Conservation (phyloP, 2,797 vertebrate species). For the Epinephelus coioides region DNA sequence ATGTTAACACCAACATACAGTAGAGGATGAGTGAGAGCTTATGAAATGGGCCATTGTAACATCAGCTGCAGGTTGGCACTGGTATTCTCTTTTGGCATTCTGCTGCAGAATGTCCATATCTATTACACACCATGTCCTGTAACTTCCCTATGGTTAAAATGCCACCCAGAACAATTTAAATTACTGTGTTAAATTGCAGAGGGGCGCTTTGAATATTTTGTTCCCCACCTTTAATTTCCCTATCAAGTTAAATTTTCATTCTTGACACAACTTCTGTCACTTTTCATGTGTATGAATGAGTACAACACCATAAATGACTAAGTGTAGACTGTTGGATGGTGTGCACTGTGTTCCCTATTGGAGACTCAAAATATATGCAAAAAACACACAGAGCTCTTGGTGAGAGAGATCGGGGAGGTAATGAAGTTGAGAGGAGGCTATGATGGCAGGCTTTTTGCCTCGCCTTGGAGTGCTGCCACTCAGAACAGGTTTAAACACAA, state of each 20-base stretch:
- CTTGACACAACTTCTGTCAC: not conserved
- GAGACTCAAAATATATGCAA: not conserved
- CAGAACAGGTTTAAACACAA: not conserved
- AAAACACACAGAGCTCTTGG: too few species aligned
- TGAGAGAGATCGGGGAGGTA: not conserved
- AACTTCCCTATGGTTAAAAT: constrained; percentile 4
- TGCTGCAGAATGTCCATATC: not conserved
- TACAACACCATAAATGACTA: not conserved
- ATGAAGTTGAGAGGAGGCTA: not conserved
- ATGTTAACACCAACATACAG: too few species aligned
- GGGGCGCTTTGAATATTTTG: constrained; percentile 8
- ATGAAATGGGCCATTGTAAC: not conserved
- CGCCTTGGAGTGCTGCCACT: not conserved
- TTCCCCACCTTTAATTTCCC: not conserved
- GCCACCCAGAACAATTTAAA: not conserved
- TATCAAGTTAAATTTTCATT: not conserved
- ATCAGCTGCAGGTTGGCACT: not conserved
- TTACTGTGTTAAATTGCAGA: not conserved
- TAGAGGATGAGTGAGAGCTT: not conserved
- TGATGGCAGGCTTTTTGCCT: not conserved
- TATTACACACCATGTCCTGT: not conserved
- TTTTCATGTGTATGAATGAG: not conserved
- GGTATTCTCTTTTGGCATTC: not conserved
- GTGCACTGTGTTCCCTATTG: not conserved
- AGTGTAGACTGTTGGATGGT: not conserved